A percentile compares a stretch with the other conserved stretches of the same genome.
phyloP scores from a whole-genome alignment of 2,888 invertebrate species.

The Gasteruption jaculator region DNA sequence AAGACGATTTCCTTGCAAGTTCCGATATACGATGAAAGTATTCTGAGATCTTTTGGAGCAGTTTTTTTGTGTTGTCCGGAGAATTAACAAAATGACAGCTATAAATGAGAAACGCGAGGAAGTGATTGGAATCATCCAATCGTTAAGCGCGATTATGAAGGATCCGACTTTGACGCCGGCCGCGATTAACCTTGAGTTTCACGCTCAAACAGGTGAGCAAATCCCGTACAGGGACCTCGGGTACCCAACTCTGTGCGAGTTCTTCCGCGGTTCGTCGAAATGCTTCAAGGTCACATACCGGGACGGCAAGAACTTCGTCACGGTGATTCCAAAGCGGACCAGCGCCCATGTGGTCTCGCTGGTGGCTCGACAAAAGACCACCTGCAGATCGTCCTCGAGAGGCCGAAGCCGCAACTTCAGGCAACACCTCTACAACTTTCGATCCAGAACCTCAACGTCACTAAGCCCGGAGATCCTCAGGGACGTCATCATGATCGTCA shows the following conservation, averaged over 20 bases:
- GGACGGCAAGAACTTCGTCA: constrained; percentile 14
- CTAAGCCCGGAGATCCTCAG: constrained; percentile 8
- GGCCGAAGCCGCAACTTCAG: not conserved
- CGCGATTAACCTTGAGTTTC: constrained; percentile 26
- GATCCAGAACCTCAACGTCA: not conserved
- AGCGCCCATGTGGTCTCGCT: constrained; percentile 33
- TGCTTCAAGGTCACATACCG: constrained; percentile 13
- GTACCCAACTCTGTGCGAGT: constrained; percentile 22
- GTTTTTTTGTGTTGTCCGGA: no score
- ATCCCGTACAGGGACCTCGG: constrained; percentile 35
- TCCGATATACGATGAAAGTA: no score
- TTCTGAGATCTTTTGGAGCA: no score
- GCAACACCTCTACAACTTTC: not conserved
- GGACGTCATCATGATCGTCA: constrained; percentile 19
- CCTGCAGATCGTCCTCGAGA: constrained; percentile 5
- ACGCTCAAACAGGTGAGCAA: constrained; percentile 20
- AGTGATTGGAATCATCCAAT: constrained; percentile 22
- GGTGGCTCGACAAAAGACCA: constrained; percentile 29
- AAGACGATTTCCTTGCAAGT: no score
- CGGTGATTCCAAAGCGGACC: constrained; percentile 28
- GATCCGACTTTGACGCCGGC: constrained; percentile 13
- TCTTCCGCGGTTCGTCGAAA: constrained; percentile 26
- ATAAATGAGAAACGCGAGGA: constrained; percentile 18
- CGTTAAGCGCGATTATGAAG: constrained; percentile 27
- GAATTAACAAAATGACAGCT: no score